Evolutionary conservation across 2,888 invertebrate species (phyloP).

Genomic region (Adineta ricciae): DNA sequence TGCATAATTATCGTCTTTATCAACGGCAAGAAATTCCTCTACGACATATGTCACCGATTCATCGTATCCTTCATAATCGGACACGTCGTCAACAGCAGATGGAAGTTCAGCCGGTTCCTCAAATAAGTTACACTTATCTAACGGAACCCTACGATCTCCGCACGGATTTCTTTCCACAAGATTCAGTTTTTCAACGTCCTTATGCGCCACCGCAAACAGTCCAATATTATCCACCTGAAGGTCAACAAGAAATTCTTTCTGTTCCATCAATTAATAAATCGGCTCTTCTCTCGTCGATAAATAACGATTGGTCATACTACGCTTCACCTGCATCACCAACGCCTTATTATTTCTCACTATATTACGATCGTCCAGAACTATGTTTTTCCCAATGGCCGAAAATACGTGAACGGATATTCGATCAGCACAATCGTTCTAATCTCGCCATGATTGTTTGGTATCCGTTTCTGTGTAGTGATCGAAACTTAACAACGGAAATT

Average conservation of each 20-base stretch:
- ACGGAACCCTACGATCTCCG: background rate
- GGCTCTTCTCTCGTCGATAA: background rate
- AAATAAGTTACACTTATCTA: background rate
- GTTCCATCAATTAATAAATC: constrained; percentile 16
- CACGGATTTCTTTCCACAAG: background rate
- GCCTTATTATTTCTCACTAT: background rate
- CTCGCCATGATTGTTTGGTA: constrained; percentile 30
- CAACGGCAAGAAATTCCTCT: background rate
- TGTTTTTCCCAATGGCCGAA: constrained; percentile 31
- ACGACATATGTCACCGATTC: background rate
- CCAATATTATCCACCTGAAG: background rate
- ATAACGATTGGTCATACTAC: constrained; percentile 1
- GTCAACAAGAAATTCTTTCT: background rate
- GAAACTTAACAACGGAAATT: constrained; percentile 16
- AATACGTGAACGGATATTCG: constrained; percentile 25
- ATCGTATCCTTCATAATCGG: background rate
- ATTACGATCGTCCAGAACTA: constrained; percentile 2
- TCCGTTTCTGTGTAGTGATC: constrained; percentile 32
- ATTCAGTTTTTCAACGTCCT: background rate
- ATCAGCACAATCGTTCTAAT: constrained; percentile 31
- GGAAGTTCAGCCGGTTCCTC: background rate
- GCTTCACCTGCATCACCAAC: background rate
- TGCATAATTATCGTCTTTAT: background rate
- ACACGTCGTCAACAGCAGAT: background rate
- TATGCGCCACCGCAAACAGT: background rate